phyloP scores from a whole-genome alignment of 2,888 invertebrate genomes.

The Zygogramma bicolorata region DNA sequence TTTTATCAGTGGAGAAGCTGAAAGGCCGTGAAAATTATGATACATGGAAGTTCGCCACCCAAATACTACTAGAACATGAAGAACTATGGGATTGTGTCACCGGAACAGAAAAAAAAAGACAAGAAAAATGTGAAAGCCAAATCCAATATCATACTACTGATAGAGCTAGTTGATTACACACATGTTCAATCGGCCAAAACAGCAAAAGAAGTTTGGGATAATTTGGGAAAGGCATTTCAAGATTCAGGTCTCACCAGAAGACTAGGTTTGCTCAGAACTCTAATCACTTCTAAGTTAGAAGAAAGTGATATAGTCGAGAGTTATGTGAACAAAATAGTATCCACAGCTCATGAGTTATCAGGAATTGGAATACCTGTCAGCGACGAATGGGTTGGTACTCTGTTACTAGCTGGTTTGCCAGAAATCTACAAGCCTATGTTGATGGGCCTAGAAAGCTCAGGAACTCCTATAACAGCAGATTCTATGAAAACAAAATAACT shows the following conservation, averaged over 20 bases:
- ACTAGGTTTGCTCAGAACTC: slow-evolving; percentile 25
- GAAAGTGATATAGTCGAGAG: slow-evolving; percentile 26
- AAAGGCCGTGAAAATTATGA: too few relatives aligned
- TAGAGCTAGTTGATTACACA: slow-evolving; percentile 50
- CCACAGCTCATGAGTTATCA: slow-evolving; percentile 15
- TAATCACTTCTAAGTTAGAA: slow-evolving; percentile 30
- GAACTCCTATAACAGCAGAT: background rate
- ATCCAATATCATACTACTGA: slow-evolving; percentile 47
- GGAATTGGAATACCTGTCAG: slow-evolving; percentile 18
- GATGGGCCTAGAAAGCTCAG: slow-evolving; percentile 8
- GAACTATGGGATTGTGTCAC: slow-evolving; percentile 37
- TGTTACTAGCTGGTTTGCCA: background rate
- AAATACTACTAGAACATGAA: slow-evolving; percentile 33
- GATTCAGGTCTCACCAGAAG: slow-evolving; percentile 27
- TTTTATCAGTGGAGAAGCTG: too few relatives aligned
- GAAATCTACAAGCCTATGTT: slow-evolving; percentile 1
- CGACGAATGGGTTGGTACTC: slow-evolving; percentile 27
- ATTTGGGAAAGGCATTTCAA: slow-evolving; percentile 16
- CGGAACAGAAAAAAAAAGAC: background rate
- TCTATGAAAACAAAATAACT: background rate
- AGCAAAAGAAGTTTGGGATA: too few relatives aligned
- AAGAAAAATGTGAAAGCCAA: slow-evolving; percentile 37
- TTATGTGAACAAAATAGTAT: slow-evolving; percentile 30
- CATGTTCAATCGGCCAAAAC: slow-evolving; percentile 49
- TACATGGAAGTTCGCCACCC: too few relatives aligned